A percentile compares a stretch with the other conserved stretches of the same genome.
Evolutionary conservation across 2,888 invertebrate genomes (phyloP).

Genomic region (Dolichopus griseipennis): DNA sequence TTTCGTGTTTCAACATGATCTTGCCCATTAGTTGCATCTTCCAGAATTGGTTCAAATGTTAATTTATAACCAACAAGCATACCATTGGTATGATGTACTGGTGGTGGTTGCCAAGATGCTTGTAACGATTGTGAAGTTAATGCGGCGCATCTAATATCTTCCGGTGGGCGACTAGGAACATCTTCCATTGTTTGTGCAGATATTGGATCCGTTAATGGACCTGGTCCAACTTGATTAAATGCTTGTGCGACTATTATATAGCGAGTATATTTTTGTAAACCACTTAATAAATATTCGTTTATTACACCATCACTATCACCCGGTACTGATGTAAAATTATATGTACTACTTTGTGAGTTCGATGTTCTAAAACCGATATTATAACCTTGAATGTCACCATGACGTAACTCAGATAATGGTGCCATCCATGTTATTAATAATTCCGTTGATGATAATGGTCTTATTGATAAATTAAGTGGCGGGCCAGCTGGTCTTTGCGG

Average conservation of each 20-base stretch:
- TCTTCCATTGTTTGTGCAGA: slow-evolving; percentile 65
- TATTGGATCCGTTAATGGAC: slow-evolving; percentile 59
- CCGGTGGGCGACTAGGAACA: slow-evolving; percentile 69
- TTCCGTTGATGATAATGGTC: slow-evolving; percentile 64
- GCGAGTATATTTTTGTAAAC: slow-evolving; percentile 56
- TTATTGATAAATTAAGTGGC: slow-evolving; percentile 56
- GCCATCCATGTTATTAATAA: slow-evolving; percentile 66
- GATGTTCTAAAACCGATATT: slow-evolving; percentile 52
- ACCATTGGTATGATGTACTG: slow-evolving; percentile 63
- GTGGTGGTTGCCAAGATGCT: slow-evolving; percentile 72
- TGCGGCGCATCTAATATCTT: slow-evolving; percentile 65
- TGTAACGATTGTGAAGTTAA: slow-evolving; percentile 66
- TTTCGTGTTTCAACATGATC: slow-evolving; percentile 54
- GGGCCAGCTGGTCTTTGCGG: slow-evolving; percentile 64
- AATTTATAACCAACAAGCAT: slow-evolving; percentile 67
- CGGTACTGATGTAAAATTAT: slow-evolving; percentile 59
- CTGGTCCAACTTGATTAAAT: slow-evolving; percentile 65
- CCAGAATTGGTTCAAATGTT: slow-evolving; percentile 56
- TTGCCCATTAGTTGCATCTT: slow-evolving; percentile 46
- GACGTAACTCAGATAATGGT: slow-evolving; percentile 57
- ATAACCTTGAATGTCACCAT: slow-evolving; percentile 68
- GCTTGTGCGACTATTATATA: slow-evolving; percentile 64
- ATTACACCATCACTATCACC: slow-evolving; percentile 61
- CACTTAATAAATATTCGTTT: slow-evolving; percentile 55
- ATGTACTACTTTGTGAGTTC: slow-evolving; percentile 47